phyloP scores from a whole-genome alignment of 2,888 invertebrate species.

The Margaritifera margaritifera region DNA sequence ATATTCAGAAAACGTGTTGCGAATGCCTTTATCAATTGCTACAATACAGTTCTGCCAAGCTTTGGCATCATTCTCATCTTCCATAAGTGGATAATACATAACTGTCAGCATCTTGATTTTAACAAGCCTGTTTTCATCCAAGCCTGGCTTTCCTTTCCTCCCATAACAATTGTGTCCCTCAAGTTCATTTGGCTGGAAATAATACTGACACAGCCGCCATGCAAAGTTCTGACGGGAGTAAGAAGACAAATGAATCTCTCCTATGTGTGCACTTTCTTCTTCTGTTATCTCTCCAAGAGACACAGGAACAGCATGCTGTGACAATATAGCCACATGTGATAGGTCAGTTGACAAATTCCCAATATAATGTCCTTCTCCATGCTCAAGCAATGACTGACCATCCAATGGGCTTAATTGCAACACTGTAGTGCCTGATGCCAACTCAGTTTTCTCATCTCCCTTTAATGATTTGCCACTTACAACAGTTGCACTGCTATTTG shows the following conservation, averaged over 20 bases:
- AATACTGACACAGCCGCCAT: conserved; percentile 21
- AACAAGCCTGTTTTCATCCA: conserved; percentile 11
- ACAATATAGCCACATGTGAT: too few relatives aligned
- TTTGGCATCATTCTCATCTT: not conserved
- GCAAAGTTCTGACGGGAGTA: conserved; percentile 29
- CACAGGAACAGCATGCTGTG: too few relatives aligned
- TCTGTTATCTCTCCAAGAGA: too few relatives aligned
- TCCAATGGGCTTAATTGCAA: too few relatives aligned
- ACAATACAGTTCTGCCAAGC: conserved; percentile 16
- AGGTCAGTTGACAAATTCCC: too few relatives aligned
- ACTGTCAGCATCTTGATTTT: conserved; percentile 14
- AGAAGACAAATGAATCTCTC: conserved; percentile 1
- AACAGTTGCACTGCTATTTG: too few relatives aligned
- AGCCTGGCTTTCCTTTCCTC: conserved; percentile 17
- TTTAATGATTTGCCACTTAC: too few relatives aligned
- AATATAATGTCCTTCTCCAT: too few relatives aligned
- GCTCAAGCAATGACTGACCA: too few relatives aligned
- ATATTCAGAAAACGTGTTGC: conserved; percentile 21
- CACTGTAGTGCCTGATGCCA: too few relatives aligned
- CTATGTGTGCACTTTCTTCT: too few relatives aligned
- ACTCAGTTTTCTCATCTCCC: too few relatives aligned
- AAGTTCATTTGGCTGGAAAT: conserved; percentile 17
- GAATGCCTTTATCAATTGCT: conserved; percentile 23
- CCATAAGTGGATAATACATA: conserved; percentile 11
- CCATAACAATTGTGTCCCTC: conserved; percentile 27